Evolutionary conservation across 2,113 vertebrate genomes (phyloP).

Genomic region (Argyrosomus japonicus): DNA sequence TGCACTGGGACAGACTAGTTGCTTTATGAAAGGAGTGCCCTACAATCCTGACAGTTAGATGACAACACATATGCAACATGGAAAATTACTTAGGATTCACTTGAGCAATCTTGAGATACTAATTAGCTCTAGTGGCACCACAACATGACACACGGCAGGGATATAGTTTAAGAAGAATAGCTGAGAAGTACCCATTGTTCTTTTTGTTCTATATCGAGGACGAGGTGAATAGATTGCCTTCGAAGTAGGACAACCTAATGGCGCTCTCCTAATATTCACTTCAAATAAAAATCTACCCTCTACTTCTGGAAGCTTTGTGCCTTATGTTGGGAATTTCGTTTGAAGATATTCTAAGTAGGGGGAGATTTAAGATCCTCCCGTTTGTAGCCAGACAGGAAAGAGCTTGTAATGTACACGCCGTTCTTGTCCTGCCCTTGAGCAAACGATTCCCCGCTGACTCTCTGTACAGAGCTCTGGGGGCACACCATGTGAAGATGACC

Average conservation of each 20-base stretch:
- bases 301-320: constrained; percentile 18
- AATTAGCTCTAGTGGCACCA: constrained; percentile 39
- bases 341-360: constrained; percentile 48
- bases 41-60: neutral
- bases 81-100: neutral
- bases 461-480: constrained; percentile 48
- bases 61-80: neutral
- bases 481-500: constrained; percentile 67
- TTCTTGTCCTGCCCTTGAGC: constrained; percentile 72
- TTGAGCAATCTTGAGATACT: constrained; percentile 12
- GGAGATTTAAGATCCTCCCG: constrained; percentile 35
- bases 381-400: constrained; percentile 14
- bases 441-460: constrained; percentile 59
- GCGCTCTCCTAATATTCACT: constrained; percentile 39
- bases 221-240: constrained; percentile 41
- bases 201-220: constrained; percentile 50
- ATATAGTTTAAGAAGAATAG: constrained; percentile 39
- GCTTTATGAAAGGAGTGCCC: constrained; percentile 31
- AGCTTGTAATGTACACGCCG: constrained; percentile 29
- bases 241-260: constrained; percentile 52
- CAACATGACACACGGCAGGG: constrained; percentile 13
- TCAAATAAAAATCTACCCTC: constrained; percentile 44
- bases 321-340: constrained; percentile 42
- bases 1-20: constrained; percentile 48
- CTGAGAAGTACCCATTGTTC: constrained; percentile 56